Conservation (phyloP, 1,140 invertebrate genomes). For the Neodiprion fabricii region DNA sequence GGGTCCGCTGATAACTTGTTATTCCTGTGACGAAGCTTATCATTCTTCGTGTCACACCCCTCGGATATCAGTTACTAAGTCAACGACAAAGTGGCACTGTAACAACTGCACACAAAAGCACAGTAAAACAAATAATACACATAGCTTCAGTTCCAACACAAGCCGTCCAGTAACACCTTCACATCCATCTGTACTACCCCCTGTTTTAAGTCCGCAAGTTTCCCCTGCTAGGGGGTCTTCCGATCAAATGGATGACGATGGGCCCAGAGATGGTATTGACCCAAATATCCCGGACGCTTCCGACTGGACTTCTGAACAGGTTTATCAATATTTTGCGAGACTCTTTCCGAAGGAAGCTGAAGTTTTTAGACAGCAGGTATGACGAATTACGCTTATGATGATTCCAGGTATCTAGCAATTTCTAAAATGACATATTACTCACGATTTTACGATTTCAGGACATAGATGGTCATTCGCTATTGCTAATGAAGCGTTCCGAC, state of each 20-base stretch:
- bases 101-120: slow-evolving; percentile 49
- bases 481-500: slow-evolving; percentile 81
- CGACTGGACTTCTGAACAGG: slow-evolving; percentile 81
- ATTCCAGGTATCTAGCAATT: neutral
- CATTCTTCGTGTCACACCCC: slow-evolving; percentile 78
- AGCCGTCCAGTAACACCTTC: slow-evolving; percentile 45
- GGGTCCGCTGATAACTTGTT: slow-evolving; percentile 74
- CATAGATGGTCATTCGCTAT: slow-evolving; percentile 84
- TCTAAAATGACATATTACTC: neutral
- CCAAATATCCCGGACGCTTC: slow-evolving; percentile 78
- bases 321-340: slow-evolving; percentile 79
- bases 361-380: slow-evolving; percentile 82
- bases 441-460: slow-evolving; percentile 68
- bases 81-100: slow-evolving; percentile 52
- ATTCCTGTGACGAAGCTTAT: slow-evolving; percentile 82
- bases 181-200: slow-evolving; percentile 42
- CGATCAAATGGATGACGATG: slow-evolving; percentile 50
- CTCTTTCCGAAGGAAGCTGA: slow-evolving; percentile 78
- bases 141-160: slow-evolving; percentile 29
- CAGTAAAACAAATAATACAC: slow-evolving; percentile 31
- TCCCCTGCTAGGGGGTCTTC: slow-evolving; percentile 46
- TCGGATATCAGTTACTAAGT: slow-evolving; percentile 56
- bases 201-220: slow-evolving; percentile 55
- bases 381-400: slow-evolving; percentile 21
- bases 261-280: slow-evolving; percentile 60